phyloP scores from a whole-genome alignment of 2,888 invertebrate genomes.

The Alloscopus bannaensis region DNA sequence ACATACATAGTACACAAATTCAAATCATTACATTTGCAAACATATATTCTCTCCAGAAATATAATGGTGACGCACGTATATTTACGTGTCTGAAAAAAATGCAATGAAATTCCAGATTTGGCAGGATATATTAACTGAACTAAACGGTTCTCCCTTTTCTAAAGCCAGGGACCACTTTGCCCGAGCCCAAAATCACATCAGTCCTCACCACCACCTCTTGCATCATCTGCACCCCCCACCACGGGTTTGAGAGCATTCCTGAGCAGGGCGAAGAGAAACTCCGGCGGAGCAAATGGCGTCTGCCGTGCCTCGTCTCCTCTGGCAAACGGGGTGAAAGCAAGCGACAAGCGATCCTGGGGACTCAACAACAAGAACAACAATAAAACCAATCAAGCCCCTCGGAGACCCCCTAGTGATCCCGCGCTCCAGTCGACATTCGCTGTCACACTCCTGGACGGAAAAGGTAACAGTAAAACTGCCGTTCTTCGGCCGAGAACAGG shows the following conservation, averaged over 20 bases:
- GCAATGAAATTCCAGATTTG: not conserved
- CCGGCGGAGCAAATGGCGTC: slow-evolving; percentile 19
- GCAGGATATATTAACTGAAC: not conserved
- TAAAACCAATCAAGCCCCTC: slow-evolving; percentile 5
- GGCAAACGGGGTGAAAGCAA: slow-evolving; percentile 34
- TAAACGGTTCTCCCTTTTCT: slow-evolving; percentile 45
- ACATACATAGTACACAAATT: slow-evolving; percentile 1
- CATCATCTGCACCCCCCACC: slow-evolving; percentile 47
- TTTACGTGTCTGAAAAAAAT: not conserved
- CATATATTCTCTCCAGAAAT: not conserved
- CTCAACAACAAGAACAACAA: slow-evolving; percentile 34
- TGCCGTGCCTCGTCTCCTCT: slow-evolving; percentile 32
- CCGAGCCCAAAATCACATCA: slow-evolving; percentile 41
- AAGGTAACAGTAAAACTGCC: slow-evolving; percentile 57
- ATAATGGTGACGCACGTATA: not conserved
- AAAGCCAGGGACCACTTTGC: slow-evolving; percentile 69
- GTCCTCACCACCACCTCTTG: slow-evolving; percentile 43
- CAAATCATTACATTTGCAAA: not conserved
- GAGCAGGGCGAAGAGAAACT: slow-evolving; percentile 52
- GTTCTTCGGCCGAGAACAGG: slow-evolving; percentile 51
- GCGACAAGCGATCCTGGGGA: slow-evolving; percentile 22
- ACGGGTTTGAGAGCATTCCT: slow-evolving; percentile 66
- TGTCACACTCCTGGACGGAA: slow-evolving; percentile 61
- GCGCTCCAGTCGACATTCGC: slow-evolving; percentile 52
- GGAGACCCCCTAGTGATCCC: slow-evolving; percentile 59